These are phyloP conservation scores for Dasyornis broadbenti DNA, from an alignment of 2,113 vertebrate genomes.

Conservation along the genomic window DNA sequence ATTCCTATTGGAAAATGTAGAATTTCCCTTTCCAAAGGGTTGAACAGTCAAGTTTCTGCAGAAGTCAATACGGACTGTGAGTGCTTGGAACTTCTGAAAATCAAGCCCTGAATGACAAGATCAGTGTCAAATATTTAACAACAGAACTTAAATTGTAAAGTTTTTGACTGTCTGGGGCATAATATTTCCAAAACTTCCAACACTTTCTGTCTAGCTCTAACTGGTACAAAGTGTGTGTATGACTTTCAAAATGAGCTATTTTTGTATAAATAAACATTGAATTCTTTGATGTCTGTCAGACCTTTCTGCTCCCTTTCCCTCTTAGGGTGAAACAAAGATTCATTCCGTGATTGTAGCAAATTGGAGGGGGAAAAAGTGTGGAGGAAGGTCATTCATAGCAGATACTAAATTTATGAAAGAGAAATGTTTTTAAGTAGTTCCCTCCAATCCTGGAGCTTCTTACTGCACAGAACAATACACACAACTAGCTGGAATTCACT, in stretches of 20 bases:
- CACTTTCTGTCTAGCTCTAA: not conserved
- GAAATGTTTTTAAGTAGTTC: not conserved
- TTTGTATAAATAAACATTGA: not conserved
- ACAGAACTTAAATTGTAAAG: not conserved
- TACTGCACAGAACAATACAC: not conserved
- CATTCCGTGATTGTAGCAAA: not conserved
- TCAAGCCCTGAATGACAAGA: not conserved
- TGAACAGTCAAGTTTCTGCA: not conserved
- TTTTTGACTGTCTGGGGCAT: not conserved
- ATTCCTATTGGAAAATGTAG: not conserved
- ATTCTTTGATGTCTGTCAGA: not conserved
- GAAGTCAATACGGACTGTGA: not conserved
- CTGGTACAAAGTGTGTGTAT: not conserved
- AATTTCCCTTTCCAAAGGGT: slow-evolving; percentile 19
- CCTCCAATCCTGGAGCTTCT: not conserved
- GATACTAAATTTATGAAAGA: not conserved
- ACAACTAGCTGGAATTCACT: not conserved
- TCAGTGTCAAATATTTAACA: not conserved
- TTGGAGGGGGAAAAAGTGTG: fast-evolving
- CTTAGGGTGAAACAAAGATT: not conserved
- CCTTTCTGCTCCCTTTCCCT: not conserved
- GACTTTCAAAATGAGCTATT: not conserved
- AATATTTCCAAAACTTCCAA: not conserved
- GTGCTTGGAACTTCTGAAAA: slow-evolving; percentile 26
- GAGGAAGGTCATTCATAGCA: not conserved